Evolutionary conservation across 1,140 invertebrate genomes (phyloP).

Genomic region (Diabrotica virgifera): DNA sequence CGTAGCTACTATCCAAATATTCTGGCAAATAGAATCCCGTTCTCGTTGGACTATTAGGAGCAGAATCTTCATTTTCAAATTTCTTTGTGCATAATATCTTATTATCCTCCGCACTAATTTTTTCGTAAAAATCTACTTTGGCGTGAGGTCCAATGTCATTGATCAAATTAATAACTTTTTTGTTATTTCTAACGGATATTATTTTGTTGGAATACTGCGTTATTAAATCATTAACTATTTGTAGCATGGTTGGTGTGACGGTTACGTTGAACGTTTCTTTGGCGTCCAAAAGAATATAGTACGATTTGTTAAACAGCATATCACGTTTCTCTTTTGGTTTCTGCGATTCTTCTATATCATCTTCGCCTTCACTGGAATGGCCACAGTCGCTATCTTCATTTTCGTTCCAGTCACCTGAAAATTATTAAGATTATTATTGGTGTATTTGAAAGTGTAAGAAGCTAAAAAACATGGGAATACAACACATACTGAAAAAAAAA

Average conservation of each 20-base stretch:
- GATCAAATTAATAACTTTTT: conserved; percentile 48
- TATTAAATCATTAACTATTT: conserved; percentile 60
- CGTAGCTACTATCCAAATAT: conserved; percentile 44
- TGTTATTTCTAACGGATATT: conserved; percentile 41
- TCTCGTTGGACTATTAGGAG: conserved; percentile 59
- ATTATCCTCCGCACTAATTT: conserved; percentile 53
- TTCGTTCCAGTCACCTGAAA: conserved; percentile 66
- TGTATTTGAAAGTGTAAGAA: too few relatives aligned
- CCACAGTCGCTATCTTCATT: conserved; percentile 70
- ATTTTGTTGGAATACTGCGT: conserved; percentile 53
- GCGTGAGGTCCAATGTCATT: conserved; percentile 61
- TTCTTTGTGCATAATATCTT: conserved; percentile 52
- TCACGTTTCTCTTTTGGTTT: conserved; percentile 42
- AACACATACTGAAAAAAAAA: too few relatives aligned
- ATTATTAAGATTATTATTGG: neutral
- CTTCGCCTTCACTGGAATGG: conserved; percentile 65
- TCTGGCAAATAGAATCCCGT: conserved; percentile 28
- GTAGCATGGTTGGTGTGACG: conserved; percentile 61
- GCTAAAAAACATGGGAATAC: too few relatives aligned
- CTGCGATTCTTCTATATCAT: conserved; percentile 44
- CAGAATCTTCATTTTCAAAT: conserved; percentile 58
- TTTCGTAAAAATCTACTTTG: conserved; percentile 55
- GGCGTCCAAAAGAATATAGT: conserved; percentile 65
- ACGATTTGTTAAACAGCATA: conserved; percentile 53
- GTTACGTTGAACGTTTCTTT: conserved; percentile 68